These are phyloP conservation scores for Erynnis tages DNA, from an alignment of 2,888 invertebrate species.

Conservation along the genomic window DNA sequence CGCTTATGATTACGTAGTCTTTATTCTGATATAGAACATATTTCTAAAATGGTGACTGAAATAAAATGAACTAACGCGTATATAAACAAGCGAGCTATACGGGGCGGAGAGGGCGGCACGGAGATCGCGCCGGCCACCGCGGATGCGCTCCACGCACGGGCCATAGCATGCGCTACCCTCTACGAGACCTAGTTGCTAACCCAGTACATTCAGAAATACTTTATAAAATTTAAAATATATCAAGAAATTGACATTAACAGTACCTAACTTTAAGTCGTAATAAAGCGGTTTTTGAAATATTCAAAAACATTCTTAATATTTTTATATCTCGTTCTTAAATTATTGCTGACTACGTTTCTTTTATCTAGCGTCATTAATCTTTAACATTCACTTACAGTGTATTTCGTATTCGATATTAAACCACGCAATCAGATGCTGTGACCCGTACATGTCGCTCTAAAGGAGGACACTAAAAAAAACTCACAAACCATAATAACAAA, in stretches of 20 bases:
- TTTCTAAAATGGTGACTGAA: conserved; percentile 76
- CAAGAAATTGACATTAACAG: too few relatives aligned
- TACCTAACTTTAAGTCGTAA: too few relatives aligned
- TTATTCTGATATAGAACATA: conserved; percentile 79
- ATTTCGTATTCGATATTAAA: not conserved
- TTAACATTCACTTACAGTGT: too few relatives aligned
- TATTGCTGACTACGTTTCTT: not conserved
- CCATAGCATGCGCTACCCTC: conserved; percentile 42
- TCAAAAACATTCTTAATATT: too few relatives aligned
- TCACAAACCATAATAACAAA: conserved; percentile 64
- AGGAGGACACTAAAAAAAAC: conserved; percentile 64
- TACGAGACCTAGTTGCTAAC: not conserved
- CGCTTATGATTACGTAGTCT: conserved; percentile 81
- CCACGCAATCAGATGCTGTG: conserved; percentile 38
- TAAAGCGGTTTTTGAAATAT: too few relatives aligned
- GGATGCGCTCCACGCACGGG: conserved; percentile 43
- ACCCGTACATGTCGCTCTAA: conserved; percentile 56
- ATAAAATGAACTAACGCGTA: conserved; percentile 68
- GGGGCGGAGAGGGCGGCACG: conserved; percentile 39
- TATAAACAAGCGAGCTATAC: conserved; percentile 70
- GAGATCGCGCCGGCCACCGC: conserved; percentile 28
- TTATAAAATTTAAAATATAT: not conserved
- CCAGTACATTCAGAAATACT: too few relatives aligned
- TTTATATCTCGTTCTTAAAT: too few relatives aligned
- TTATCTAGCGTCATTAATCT: too few relatives aligned